phyloP scores from a whole-genome alignment of 2,113 vertebrate genomes.

The Chloroceryle aenea region DNA sequence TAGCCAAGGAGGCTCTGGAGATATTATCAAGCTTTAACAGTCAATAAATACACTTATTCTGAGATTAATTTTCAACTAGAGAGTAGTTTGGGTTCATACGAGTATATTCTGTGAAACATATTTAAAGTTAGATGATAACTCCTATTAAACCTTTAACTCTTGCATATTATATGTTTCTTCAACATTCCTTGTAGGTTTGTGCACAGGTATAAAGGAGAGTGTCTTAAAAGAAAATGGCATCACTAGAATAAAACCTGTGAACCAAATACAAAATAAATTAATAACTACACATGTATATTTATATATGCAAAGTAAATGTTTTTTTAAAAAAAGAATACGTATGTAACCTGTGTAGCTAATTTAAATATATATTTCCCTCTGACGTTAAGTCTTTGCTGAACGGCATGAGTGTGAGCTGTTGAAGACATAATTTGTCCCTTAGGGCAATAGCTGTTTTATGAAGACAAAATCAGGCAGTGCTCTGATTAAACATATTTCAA shows the following conservation, averaged over 20 bases:
- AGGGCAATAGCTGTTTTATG: neutral
- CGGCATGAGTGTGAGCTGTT: accelerated
- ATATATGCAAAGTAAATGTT: neutral
- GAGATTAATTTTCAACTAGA: neutral
- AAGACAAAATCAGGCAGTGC: neutral
- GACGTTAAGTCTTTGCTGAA: neutral
- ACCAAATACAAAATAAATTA: neutral
- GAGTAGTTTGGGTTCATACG: neutral
- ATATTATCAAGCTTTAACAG: neutral
- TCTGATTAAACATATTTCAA: conserved; percentile 16
- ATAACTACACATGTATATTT: neutral
- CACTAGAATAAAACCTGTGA: neutral
- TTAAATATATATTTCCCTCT: neutral
- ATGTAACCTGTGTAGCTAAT: neutral
- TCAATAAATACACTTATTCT: neutral
- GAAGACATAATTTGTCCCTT: conserved; percentile 23
- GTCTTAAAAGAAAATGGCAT: neutral
- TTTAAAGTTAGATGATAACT: too few relatives aligned
- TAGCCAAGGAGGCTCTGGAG: neutral
- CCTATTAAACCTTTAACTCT: too few relatives aligned
- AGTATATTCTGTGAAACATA: neutral
- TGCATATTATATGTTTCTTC: neutral
- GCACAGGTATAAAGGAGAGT: neutral
- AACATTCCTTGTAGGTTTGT: neutral
- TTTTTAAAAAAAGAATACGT: neutral